phyloP scores from a whole-genome alignment of 2,888 invertebrate genomes.

The Xanthia togata region DNA sequence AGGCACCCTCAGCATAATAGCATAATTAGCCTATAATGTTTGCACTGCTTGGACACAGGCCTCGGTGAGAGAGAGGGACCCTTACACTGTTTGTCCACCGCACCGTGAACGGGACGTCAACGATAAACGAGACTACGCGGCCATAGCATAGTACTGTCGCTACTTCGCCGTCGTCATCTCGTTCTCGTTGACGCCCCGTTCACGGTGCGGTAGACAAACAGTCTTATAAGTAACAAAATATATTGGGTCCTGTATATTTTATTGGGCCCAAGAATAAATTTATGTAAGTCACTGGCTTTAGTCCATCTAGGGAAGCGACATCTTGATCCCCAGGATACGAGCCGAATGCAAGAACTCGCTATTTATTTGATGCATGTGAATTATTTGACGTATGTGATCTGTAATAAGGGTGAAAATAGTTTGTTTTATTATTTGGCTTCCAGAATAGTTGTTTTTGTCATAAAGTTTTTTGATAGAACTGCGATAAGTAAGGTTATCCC shows the following conservation, averaged over 20 bases:
- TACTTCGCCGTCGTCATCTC: too few species aligned
- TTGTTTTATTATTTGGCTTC: neutral
- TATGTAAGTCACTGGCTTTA: conserved; percentile 16
- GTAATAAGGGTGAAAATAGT: neutral
- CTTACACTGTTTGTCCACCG: too few species aligned
- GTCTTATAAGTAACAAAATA: neutral
- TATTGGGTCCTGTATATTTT: conserved; percentile 5
- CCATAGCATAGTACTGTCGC: too few species aligned
- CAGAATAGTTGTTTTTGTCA: neutral
- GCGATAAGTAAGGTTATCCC: neutral
- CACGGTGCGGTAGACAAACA: too few species aligned
- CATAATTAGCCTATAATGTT: too few species aligned
- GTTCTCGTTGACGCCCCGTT: too few species aligned
- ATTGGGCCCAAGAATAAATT: conserved; percentile 20
- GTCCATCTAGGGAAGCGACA: conserved; percentile 1
- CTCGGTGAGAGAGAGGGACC: too few species aligned
- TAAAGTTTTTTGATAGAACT: too few species aligned
- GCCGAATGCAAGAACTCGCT: neutral
- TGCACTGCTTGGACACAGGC: too few species aligned
- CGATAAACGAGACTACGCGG: too few species aligned
- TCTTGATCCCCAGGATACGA: conserved; percentile 15
- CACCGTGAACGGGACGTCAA: too few species aligned
- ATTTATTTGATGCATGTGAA: conserved; percentile 6
- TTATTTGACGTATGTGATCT: neutral
- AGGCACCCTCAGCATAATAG: neutral